These are phyloP conservation scores for Murina feae DNA, from an alignment of 2,113 vertebrate genomes.

Conservation along the genomic window DNA sequence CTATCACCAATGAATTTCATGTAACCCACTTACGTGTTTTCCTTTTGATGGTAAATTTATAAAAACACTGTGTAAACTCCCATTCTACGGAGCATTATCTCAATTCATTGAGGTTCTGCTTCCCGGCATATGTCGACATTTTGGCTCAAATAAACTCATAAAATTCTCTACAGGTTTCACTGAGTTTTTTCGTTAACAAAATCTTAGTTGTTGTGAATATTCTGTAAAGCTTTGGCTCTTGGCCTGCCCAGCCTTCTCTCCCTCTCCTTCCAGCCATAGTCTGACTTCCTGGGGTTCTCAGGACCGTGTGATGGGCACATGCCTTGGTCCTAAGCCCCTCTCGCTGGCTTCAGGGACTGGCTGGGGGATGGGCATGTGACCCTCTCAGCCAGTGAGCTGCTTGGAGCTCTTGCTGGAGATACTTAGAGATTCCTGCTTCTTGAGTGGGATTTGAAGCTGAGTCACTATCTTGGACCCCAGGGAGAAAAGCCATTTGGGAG, in stretches of 20 bases:
- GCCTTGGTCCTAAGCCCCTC: not conserved
- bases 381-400: not conserved
- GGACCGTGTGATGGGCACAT: not conserved
- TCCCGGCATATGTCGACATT: too few species aligned
- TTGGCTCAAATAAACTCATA: too few species aligned
- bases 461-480: not conserved
- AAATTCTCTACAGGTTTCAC: too few species aligned
- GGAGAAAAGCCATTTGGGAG: not conserved
- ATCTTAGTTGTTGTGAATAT: not conserved
- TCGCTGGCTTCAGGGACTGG: not conserved
- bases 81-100: too few species aligned
- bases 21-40: too few species aligned
- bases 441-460: not conserved
- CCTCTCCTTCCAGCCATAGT: not conserved
- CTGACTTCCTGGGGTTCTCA: not conserved
- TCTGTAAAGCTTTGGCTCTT: not conserved
- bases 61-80: too few species aligned
- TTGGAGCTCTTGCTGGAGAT: not conserved
- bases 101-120: too few species aligned
- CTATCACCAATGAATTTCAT: too few species aligned
- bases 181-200: too few species aligned
- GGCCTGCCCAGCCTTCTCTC: not conserved
- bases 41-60: too few species aligned
- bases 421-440: not conserved
- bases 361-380: not conserved